Conservation (phyloP, 1,140 invertebrate genomes). For the Calycopis cecrops region DNA sequence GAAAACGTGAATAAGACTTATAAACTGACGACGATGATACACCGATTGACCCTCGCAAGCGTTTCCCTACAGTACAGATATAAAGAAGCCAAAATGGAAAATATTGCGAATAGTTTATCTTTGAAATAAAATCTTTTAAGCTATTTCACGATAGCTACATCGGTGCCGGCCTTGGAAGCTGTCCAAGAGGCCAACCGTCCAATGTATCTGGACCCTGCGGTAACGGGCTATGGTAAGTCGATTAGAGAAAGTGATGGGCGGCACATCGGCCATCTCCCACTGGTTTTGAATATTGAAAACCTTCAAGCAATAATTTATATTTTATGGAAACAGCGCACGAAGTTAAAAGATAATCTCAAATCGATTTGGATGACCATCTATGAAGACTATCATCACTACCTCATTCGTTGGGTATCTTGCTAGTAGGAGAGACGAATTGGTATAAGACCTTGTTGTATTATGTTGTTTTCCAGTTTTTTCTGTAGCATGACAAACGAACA, state of each 20-base stretch:
- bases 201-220: not conserved
- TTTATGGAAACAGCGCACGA: not conserved
- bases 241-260: not conserved
- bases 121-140: conserved; percentile 3
- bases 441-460: no score
- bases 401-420: no score
- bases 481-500: no score
- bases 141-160: conserved; percentile 5
- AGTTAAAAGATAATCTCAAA: conserved; percentile 5
- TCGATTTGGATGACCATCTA: conserved; percentile 5
- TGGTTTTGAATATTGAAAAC: conserved; percentile 3
- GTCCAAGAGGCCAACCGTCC: conserved; percentile 4
- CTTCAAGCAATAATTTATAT: conserved; percentile 3
- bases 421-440: no score
- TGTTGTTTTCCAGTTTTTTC: no score
- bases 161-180: not conserved
- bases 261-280: not conserved
- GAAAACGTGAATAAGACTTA: no score
- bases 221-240: not conserved
- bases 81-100: conserved; percentile 5
- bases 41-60: no score
- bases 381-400: no score
- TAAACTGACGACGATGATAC: no score
- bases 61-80: not conserved
- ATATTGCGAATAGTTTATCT: conserved; percentile 7